Evolutionary conservation across 1,140 invertebrate genomes (phyloP).

Genomic region (Xylocopa sonorina): DNA sequence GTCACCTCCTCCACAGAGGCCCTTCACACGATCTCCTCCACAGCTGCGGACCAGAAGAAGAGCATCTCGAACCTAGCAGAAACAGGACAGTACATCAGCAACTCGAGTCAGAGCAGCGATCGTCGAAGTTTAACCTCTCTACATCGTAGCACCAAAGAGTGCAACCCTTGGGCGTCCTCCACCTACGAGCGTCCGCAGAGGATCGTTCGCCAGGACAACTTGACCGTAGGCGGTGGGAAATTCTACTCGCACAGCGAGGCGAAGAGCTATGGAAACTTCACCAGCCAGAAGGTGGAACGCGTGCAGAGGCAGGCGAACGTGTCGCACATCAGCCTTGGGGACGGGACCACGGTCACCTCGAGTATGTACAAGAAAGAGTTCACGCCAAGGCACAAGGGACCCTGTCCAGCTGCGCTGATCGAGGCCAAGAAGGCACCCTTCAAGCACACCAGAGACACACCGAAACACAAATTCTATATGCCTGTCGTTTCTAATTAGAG

Average conservation of each 20-base stretch:
- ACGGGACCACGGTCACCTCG: slow-evolving; percentile 82
- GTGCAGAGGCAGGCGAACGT: slow-evolving; percentile 85
- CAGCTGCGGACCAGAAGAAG: slow-evolving; percentile 89
- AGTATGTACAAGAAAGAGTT: slow-evolving; percentile 90
- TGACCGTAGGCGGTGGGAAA: slow-evolving; percentile 86
- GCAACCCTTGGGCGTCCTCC: slow-evolving; percentile 79
- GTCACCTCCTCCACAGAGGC: slow-evolving; percentile 84
- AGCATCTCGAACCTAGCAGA: slow-evolving; percentile 90
- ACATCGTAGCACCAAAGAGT: slow-evolving; percentile 84
- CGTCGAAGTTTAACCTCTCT: slow-evolving; percentile 89
- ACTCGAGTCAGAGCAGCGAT: slow-evolving; percentile 85
- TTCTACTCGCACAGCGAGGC: slow-evolving; percentile 87
- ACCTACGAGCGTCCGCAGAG: slow-evolving; percentile 82
- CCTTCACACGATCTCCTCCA: slow-evolving; percentile 87
- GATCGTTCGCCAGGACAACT: slow-evolving; percentile 84
- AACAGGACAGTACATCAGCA: slow-evolving; percentile 86
- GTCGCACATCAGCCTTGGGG: slow-evolving; percentile 88
- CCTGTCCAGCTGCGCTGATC: slow-evolving; percentile 90
- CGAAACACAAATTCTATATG: slow-evolving; percentile 91
- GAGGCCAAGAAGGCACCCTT: slow-evolving; percentile 88
- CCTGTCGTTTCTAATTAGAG: slow-evolving; percentile 79
- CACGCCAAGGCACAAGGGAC: slow-evolving; percentile 85
- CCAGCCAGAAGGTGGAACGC: slow-evolving; percentile 80
- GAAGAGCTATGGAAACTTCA: slow-evolving; percentile 86
- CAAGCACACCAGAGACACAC: slow-evolving; percentile 91